Evolutionary conservation across 2,888 invertebrate genomes (phyloP), one percentile per base, ranked within the genome.

Genomic region (Scaptodrosophila latifasciaeformis): DNA sequence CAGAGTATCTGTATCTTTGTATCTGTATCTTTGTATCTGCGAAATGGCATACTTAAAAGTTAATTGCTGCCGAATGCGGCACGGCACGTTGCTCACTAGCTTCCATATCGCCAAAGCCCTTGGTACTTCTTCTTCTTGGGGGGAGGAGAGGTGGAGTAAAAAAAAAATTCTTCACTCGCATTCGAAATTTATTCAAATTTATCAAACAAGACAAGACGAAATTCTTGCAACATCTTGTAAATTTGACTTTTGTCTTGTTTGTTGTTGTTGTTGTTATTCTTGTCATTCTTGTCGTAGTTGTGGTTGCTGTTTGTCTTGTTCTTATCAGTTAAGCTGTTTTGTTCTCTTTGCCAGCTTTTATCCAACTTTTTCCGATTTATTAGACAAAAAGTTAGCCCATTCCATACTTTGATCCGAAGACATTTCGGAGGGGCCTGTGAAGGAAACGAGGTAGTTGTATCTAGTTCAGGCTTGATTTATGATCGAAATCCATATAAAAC

Each of bases 361-460:
- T 40, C n/a, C n/a, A 59, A 80, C 78, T 80, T 74, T 70, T n/a
- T n/a, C 70, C 80, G 71, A 72, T 78, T 80, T 80, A 80, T 72
- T 58, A 62, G 72, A 48, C 48, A 37, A 37, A 39, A 49, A 10
- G 39, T 2, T 37, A 24, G 7, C 24, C 7, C 24, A 24, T 24
- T 7, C 24, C 24, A n/a, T n/a, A n/a, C n/a, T n/a, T n/a, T n/a
- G n/a, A n/a, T n/a, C n/a, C 34, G 5, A n/a, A 34, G n/a, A n/a
- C 27, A 27, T 27, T 27, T 27, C 27, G 27, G 27, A 54, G 59
- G 24, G n/a, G 31, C 13, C 24, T 52, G 68, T 56, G 42, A 37
- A 21, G 51, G 39, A 40, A 21, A 29, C 18, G 27, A 17, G 39
- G 12, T n/a, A 65, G 34, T 27, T 27, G 27, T 27, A n/a, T n/a